These are phyloP conservation scores for Apotomis turbidana DNA, from an alignment of 2,888 invertebrate species.

Conservation along the genomic window DNA sequence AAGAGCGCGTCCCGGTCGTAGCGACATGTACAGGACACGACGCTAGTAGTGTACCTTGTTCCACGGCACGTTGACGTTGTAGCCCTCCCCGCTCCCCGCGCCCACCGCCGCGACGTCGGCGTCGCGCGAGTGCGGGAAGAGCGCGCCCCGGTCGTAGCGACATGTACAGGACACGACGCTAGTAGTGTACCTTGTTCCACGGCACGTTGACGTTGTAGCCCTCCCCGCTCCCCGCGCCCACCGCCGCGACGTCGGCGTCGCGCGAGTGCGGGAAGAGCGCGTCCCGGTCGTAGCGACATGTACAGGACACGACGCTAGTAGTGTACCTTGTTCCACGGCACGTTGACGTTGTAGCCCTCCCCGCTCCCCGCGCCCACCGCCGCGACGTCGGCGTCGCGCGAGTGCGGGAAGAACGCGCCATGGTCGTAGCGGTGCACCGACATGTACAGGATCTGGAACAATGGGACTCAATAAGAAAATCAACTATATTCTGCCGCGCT, in stretches of 20 bases:
- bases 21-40: constrained; percentile 68
- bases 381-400: constrained; percentile 86
- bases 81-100: constrained; percentile 88
- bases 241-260: constrained; percentile 86
- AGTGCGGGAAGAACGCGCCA: constrained; percentile 94
- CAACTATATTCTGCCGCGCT: too few species aligned
- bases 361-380: constrained; percentile 87
- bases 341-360: constrained; percentile 94
- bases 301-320: too few species aligned
- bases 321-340: constrained; percentile 93
- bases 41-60: constrained; percentile 84
- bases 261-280: constrained; percentile 92
- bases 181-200: constrained; percentile 89
- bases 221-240: constrained; percentile 86
- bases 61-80: constrained; percentile 97
- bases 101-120: constrained; percentile 88
- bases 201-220: constrained; percentile 97
- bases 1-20: constrained; percentile 95
- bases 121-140: constrained; percentile 91
- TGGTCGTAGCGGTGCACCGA: constrained; percentile 96
- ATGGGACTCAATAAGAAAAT: too few species aligned
- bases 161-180: too few species aligned
- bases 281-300: constrained; percentile 91
- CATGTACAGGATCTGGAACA: constrained; percentile 90
- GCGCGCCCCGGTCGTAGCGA: constrained; percentile 93